Base-by-base conservation (phyloP, 2,113 vertebrate species). In the Rhinoderma darwinii region DNA sequence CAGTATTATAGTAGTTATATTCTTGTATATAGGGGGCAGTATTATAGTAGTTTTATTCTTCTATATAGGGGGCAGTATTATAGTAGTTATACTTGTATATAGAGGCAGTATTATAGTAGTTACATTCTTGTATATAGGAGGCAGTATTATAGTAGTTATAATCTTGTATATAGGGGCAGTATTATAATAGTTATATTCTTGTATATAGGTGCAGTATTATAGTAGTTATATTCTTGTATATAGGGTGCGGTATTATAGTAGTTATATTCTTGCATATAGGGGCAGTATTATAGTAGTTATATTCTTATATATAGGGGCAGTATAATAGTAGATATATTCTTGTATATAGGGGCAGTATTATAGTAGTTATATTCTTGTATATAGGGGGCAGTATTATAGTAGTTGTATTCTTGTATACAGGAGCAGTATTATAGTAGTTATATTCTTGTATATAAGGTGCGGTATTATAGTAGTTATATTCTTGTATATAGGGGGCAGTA, bases 101-200 rank as follows among this genome's bases (percentile, higher is more conserved):
- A 72, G 68, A n/a, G n/a, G 68, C 35, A 39, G 35, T 72, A 70
- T 70, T 70, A 70, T 72, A 72, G 35, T 72, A 72, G 68, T 72
- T 72, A 72, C 41, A 72, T 72, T 72, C 68, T 25, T 72, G 66
- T 72, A n/a, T n/a, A n/a, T n/a, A n/a, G n/a, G n/a, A n/a, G n/a
- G n/a, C n/a, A n/a, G n/a, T n/a, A n/a, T n/a, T n/a, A n/a, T n/a
- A n/a, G n/a, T n/a, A n/a, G n/a, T n/a, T n/a, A n/a, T n/a, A n/a
- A n/a, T n/a, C n/a, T n/a, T n/a, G n/a, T n/a, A n/a, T n/a, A n/a
- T n/a, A n/a, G n/a, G n/a, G n/a, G n/a, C 1, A 44, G 43, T 44
- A 44, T 44, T 44, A 44, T 44, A 44, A 11, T 44, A 2, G 43
- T 44, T 44, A 1, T 44, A 44, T 44, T 44, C 43, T 3, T 44